Base-by-base conservation (phyloP, 2,113 vertebrate species). In the Columba janthina region DNA sequence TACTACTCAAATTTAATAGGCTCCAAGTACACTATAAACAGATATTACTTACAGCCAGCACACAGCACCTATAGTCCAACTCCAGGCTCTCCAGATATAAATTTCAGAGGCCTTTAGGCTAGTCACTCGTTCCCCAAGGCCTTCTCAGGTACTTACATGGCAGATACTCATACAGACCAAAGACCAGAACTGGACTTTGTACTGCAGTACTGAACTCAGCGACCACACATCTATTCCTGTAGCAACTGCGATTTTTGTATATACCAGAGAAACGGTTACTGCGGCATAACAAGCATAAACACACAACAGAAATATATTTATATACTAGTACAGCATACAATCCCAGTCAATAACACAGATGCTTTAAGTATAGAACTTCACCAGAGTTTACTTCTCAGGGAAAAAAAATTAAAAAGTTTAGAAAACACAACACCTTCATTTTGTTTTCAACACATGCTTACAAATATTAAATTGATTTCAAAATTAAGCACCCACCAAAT, bases 401-500 rank as follows among this genome's bases (percentile, higher is more conserved):
- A 1, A 29, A 57, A 36, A 25, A 62, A 19, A 44, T 16, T 6
- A 42, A 42, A 9, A 21, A 1, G 11, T 12, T 54, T 4, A 81
- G 12, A 44, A 51, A 64, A 42, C 13, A 62, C 7, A 34, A 1
- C 15, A 74, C 6, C 34, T 44, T 61, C 32, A 34, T 29, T 57
- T 53, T 5, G 36, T 8, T 81, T 60, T 40, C 46, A 88, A 53
- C 18, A 26, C 4, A 4, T 4, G 5, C 21, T 54, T 50, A 56
- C 15, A 79, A 78, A 71, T 22, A 14, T 6, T 77, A 71, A 31
- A 56, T 58, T 60, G 42, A 10, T 60, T 53, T 50, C 9, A 22
- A 76, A 53, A 58, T 62, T 61, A 51, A 81, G 31, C 29, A 94
- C 97, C 36, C 31, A 97, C 97, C 97, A 11, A 10, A 57, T 14